Percentiles rank a stretch among this genome's conserved stretches.
Conservation (phyloP, 2,888 invertebrate genomes). For the Drosophila ustulata region DNA sequence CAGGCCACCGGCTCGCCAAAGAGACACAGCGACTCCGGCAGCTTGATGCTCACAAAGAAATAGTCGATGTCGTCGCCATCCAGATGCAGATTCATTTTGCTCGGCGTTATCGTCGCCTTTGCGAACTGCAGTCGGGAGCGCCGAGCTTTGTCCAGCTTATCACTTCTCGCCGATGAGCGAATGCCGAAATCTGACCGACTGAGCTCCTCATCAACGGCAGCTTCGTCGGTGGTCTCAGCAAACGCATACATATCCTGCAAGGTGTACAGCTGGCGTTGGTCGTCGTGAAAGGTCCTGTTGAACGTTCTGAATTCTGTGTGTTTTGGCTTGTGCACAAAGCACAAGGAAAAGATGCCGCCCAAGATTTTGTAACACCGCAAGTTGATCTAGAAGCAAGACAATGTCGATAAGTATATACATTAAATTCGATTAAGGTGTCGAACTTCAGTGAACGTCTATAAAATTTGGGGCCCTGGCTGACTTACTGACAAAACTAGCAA, state of each 20-base stretch:
- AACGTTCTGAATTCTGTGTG: conserved; percentile 62
- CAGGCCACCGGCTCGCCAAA: conserved; percentile 80
- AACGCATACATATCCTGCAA: conserved; percentile 30
- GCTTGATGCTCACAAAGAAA: conserved; percentile 70
- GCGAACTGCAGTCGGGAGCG: background rate
- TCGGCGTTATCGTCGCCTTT: background rate
- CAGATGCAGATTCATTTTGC: conserved; percentile 18
- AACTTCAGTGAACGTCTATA: no score
- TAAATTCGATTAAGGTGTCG: no score
- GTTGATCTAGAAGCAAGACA: conserved; percentile 71
- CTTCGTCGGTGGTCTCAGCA: background rate
- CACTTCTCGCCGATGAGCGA: background rate
- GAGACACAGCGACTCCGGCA: conserved; percentile 72
- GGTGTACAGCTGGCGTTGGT: conserved; percentile 48
- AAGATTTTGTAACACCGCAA: conserved; percentile 74
- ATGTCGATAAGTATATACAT: background rate
- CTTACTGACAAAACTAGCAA: no score
- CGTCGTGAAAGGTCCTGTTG: conserved; percentile 74
- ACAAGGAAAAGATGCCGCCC: conserved; percentile 80
- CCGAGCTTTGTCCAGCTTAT: background rate
- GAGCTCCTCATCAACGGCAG: background rate
- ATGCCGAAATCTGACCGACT: background rate
- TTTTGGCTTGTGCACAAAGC: conserved; percentile 72
- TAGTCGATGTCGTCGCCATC: conserved; percentile 52
- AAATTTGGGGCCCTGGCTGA: no score